Evolutionary conservation across 2,113 vertebrate genomes (phyloP), one percentile per base, ranked within the genome.

Genomic region (Numida meleagris): DNA sequence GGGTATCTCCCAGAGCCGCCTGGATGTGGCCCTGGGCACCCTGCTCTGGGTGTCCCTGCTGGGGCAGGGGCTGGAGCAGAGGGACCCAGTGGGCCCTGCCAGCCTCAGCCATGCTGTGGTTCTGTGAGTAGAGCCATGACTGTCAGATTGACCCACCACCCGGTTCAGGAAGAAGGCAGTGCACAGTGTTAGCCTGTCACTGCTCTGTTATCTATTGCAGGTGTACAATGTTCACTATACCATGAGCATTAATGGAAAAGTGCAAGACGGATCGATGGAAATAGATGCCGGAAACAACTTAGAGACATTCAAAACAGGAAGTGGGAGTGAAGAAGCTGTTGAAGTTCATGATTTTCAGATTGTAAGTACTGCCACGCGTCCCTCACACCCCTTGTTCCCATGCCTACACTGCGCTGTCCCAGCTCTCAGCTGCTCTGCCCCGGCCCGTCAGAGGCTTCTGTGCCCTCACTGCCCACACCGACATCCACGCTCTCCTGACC

Each of bases 341-440:
- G 99, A 99, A 98, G 98, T 99, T 94, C 98, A 98, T 86, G 99
- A 99, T 96, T 99, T 99, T 98, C 98, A 99, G 97, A 99, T 98
- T 42, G 99, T 99, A 98, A 99, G 99, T 98, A 96, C 73, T 61
- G 36, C 70, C 83, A 42, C 40, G 9, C 38, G 29, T 24, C 74
- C 33, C 77, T 59, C 45, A 43, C 0, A 3, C n/a, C 59, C 59
- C 33, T n/a, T 5, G 5, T 29, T 85, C 40, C 82, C 81, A 46
- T 0, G 0, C 34, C 42, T 6, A 67, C 7, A 8, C 48, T 53
- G 18, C 17, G 51, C 51, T 82, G 53, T 16, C 42, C 12, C 3
- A 1, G 10, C 40, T 82, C 55, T 48, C 2, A 0, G 8, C 43
- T 82, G 51, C 48, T 75, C 74, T 48, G 34, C 27, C 45, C 29